Conservation (phyloP, 2,797 vertebrate genomes). For the Amblyopsis hoosieri region DNA sequence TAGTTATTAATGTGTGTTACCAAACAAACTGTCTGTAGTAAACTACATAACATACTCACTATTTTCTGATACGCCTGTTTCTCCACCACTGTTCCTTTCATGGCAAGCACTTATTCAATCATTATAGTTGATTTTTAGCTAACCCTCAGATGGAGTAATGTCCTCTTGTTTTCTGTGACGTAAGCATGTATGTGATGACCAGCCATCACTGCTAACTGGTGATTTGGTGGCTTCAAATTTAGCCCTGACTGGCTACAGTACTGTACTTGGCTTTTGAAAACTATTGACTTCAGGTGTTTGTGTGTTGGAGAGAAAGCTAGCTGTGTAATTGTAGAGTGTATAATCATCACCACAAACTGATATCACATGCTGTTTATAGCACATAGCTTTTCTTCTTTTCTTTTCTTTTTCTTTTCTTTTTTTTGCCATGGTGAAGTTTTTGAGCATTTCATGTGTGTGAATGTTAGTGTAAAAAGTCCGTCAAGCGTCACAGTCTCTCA, state of each 20-base stretch:
- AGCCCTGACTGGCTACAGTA: constrained; percentile 37
- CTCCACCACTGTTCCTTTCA: too few relatives aligned
- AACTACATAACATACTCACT: too few relatives aligned
- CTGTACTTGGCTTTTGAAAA: constrained; percentile 36
- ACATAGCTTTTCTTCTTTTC: constrained; percentile 37
- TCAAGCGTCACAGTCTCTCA: constrained; percentile 49
- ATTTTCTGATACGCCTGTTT: too few relatives aligned
- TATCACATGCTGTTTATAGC: constrained; percentile 52
- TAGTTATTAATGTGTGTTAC: too few relatives aligned
- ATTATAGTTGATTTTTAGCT: neutral
- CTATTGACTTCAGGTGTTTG: constrained; percentile 32
- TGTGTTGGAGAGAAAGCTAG: constrained; percentile 41
- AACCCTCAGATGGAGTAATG: neutral
- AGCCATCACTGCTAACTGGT: constrained; percentile 31
- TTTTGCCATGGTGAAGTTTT: constrained; percentile 37
- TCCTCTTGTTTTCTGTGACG: constrained; percentile 19
- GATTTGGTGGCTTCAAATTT: constrained; percentile 35
- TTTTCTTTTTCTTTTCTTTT: constrained; percentile 42
- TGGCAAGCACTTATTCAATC: neutral
- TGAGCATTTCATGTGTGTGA: constrained; percentile 28
- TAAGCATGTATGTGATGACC: constrained; percentile 33
- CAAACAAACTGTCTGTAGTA: too few relatives aligned
- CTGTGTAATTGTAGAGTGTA: constrained; percentile 44
- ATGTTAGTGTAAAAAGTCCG: constrained; percentile 9
- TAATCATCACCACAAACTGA: constrained; percentile 50